These are phyloP conservation scores for Uria aalge DNA, from an alignment of 2,113 vertebrate species.

Conservation along the genomic window DNA sequence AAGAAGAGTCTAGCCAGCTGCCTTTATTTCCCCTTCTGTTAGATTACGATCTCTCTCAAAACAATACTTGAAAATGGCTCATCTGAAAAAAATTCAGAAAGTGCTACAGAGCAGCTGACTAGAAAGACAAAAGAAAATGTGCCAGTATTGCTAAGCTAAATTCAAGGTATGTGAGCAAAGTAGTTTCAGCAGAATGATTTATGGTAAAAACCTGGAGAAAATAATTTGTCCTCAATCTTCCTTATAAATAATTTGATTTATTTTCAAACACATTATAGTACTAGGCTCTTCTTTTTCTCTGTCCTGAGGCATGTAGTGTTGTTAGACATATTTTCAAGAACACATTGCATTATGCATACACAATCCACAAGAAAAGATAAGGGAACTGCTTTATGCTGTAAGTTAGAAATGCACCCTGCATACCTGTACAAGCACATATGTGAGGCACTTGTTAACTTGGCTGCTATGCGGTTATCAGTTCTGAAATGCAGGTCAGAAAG, in stretches of 20 bases:
- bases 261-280: slow-evolving; percentile 34
- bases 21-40: slow-evolving; percentile 44
- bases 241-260: slow-evolving; percentile 61
- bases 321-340: slow-evolving; percentile 5
- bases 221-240: slow-evolving; percentile 40
- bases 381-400: neutral
- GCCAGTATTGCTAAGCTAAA: neutral
- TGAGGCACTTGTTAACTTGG: neutral
- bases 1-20: slow-evolving; percentile 35
- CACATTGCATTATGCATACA: neutral
- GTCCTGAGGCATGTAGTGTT: neutral
- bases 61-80: slow-evolving; percentile 51
- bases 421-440: neutral
- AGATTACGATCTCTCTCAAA: slow-evolving; percentile 44
- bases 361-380: neutral
- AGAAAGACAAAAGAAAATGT: slow-evolving; percentile 16
- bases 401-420: neutral
- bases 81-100: slow-evolving; percentile 51
- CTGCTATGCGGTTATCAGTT: neutral
- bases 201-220: slow-evolving; percentile 28
- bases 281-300: neutral
- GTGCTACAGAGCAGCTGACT: neutral
- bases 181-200: slow-evolving; percentile 1
- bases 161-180: slow-evolving; percentile 11
- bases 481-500: neutral